Evolutionary conservation across 2,113 vertebrate species (phyloP), one percentile per base, ranked within the genome.

Genomic region (Calyptomena viridis): DNA sequence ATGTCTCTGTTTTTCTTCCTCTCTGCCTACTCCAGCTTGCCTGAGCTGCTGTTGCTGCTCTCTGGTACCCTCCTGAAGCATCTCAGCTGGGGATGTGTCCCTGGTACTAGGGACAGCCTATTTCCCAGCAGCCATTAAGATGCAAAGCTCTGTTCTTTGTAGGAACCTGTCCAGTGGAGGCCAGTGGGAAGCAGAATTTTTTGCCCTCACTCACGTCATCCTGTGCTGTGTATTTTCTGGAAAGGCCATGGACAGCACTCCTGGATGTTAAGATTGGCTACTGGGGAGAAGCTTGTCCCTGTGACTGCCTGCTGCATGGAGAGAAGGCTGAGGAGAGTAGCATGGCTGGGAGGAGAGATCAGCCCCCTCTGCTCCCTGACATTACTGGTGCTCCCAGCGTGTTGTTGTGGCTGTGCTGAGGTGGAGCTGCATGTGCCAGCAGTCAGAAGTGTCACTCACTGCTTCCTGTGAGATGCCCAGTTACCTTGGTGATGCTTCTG

Each of bases 401-500:
- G 94, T 93, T 97, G 85, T 81, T 77, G 56, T 75, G 81, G 89
- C 86, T 92, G 93, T 93, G 76, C 86, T 69, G 95, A 89, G 50
- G 7, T 81, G 74, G 55, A 64, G 28, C 5, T 18, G 40, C 82
- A 60, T 20, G 46, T 84, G 79, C 71, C 83, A 58, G n/a, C 75
- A 37, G 39, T 19, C 35, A 42, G 62, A 64, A 42, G 25, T 63
- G 86, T 72, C 79, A 27, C 46, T 92, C 27, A 19, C 56, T 27
- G 6, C 42, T 9, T 8, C 21, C 59, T 10, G 7, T 1, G 28
- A 64, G 58, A 5, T 95, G 83, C 81, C 92, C 52, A 58, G 86
- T 95, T 96, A 90, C 95, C 94, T 91, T 96, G 94, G 92, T 31
- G 47, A 77, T 94, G 84, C 74, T 87, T 77, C 80, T 90, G 88